A percentile compares a stretch with the other conserved stretches of the same genome.
Conservation (phyloP, 2,888 invertebrate species). For the Trichopoda pennipes region DNA sequence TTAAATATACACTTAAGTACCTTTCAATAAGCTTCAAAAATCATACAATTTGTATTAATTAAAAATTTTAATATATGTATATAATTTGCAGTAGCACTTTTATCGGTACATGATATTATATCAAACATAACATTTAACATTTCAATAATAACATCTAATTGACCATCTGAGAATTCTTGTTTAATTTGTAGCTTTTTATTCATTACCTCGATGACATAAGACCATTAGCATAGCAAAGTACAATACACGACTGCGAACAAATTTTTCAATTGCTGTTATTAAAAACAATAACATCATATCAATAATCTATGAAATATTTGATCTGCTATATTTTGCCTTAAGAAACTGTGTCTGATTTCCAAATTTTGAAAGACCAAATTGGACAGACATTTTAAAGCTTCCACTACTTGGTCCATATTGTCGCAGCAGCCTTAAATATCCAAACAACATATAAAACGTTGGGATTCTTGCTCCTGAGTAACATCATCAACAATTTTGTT, state of each 20-base stretch:
- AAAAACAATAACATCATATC: slow-evolving; percentile 94
- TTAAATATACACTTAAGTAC: too few relatives aligned
- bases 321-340: slow-evolving; percentile 85
- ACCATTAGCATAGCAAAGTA: slow-evolving; percentile 86
- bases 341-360: slow-evolving; percentile 84
- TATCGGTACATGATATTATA: slow-evolving; percentile 83
- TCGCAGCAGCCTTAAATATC: slow-evolving; percentile 49
- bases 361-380: slow-evolving; percentile 91
- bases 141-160: slow-evolving; percentile 86
- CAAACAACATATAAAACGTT: slow-evolving; percentile 58
- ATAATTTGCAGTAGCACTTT: slow-evolving; percentile 84
- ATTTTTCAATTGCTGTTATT: slow-evolving; percentile 90
- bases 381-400: slow-evolving; percentile 93
- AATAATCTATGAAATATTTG: slow-evolving; percentile 87
- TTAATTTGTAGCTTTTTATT: slow-evolving; percentile 83
- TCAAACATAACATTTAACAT: slow-evolving; percentile 90
- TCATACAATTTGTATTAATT: too few relatives aligned
- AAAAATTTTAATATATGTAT: too few relatives aligned
- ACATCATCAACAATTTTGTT: slow-evolving; percentile 87
- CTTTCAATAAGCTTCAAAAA: too few relatives aligned
- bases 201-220: slow-evolving; percentile 86
- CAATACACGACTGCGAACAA: slow-evolving; percentile 85
- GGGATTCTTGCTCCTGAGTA: slow-evolving; percentile 73
- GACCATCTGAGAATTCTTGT: slow-evolving; percentile 79
- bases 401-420: slow-evolving; percentile 84